A percentile compares a stretch with the other conserved stretches of the same genome.
Evolutionary conservation across 2,797 vertebrate species (phyloP).

Genomic region (Melanotaenia trifasciata): DNA sequence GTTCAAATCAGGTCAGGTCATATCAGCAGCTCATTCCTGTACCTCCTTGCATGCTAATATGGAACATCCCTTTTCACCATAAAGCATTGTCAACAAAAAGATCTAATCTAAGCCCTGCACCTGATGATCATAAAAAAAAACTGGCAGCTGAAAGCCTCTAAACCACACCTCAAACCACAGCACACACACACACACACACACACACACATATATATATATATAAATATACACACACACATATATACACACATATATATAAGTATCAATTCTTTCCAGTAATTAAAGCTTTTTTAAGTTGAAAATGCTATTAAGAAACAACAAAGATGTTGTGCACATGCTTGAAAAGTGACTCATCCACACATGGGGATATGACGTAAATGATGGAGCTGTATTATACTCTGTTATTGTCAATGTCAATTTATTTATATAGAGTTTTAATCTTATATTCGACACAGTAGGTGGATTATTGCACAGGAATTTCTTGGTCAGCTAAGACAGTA

Average conservation of each 20-base stretch:
- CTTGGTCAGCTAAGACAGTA: slow-evolving; percentile 78
- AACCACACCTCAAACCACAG: slow-evolving; percentile 28
- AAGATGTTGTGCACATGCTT: slow-evolving; percentile 10
- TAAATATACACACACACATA: too few species aligned
- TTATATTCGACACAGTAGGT: slow-evolving; percentile 37
- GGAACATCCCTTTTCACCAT: slow-evolving; percentile 50
- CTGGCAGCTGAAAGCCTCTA: slow-evolving; percentile 21
- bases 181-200: too few species aligned
- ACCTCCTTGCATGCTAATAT: slow-evolving; percentile 61
- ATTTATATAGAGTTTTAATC: slow-evolving; percentile 63
- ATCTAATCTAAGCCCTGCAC: slow-evolving; percentile 64
- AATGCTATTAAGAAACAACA: slow-evolving; percentile 1
- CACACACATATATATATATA: too few species aligned
- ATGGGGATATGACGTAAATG: slow-evolving; percentile 29
- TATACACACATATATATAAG: too few species aligned
- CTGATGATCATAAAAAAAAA: slow-evolving; percentile 35
- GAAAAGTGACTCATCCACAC: slow-evolving; percentile 44
- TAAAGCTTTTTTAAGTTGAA: too few species aligned
- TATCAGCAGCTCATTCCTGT: slow-evolving; percentile 62
- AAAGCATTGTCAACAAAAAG: slow-evolving; percentile 57
- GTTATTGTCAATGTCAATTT: slow-evolving; percentile 68
- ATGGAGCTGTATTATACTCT: slow-evolving; percentile 49
- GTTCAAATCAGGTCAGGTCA: slow-evolving; percentile 76
- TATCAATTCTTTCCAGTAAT: too few species aligned
- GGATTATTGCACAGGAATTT: slow-evolving; percentile 70